phyloP scores from a whole-genome alignment of 1,140 invertebrate species.

The Drosophila fuyamai region DNA sequence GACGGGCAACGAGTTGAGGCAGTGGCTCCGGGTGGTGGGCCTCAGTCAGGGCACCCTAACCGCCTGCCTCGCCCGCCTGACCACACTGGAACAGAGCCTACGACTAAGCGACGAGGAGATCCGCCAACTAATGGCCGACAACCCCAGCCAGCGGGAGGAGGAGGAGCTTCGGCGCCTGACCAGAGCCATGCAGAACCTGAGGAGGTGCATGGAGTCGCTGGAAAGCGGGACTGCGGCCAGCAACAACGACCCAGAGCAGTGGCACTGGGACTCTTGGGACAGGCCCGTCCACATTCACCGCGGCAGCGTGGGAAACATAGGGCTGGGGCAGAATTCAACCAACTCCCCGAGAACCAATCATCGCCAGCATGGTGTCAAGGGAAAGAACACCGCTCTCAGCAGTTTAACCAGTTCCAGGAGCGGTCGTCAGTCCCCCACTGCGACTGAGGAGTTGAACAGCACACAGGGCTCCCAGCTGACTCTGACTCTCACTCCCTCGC shows the following conservation, averaged over 20 bases:
- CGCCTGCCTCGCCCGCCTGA: slow-evolving; percentile 87
- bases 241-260: slow-evolving; percentile 85
- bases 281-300: slow-evolving; percentile 85
- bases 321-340: slow-evolving; percentile 37
- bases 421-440: slow-evolving; percentile 50
- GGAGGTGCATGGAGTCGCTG: slow-evolving; percentile 84
- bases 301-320: slow-evolving; percentile 74
- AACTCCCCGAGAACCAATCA: slow-evolving; percentile 74
- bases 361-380: slow-evolving; percentile 57
- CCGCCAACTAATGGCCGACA: slow-evolving; percentile 88
- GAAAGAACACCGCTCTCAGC: slow-evolving; percentile 25
- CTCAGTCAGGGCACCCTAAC: slow-evolving; percentile 85
- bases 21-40: slow-evolving; percentile 95
- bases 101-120: slow-evolving; percentile 94
- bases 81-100: slow-evolving; percentile 91
- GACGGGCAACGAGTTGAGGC: slow-evolving; percentile 90
- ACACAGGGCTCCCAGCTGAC: slow-evolving; percentile 64
- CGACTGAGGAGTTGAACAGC: slow-evolving; percentile 51
- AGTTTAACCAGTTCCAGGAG: slow-evolving; percentile 42
- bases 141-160: slow-evolving; percentile 90
- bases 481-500: slow-evolving; percentile 79
- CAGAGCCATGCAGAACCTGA: slow-evolving; percentile 93
- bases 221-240: slow-evolving; percentile 47
- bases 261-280: slow-evolving; percentile 98
- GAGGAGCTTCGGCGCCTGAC: slow-evolving; percentile 93